Evolutionary conservation across 1,140 invertebrate genomes (phyloP), one percentile per base, ranked within the genome.

Genomic region (Temnothorax nylanderi): DNA sequence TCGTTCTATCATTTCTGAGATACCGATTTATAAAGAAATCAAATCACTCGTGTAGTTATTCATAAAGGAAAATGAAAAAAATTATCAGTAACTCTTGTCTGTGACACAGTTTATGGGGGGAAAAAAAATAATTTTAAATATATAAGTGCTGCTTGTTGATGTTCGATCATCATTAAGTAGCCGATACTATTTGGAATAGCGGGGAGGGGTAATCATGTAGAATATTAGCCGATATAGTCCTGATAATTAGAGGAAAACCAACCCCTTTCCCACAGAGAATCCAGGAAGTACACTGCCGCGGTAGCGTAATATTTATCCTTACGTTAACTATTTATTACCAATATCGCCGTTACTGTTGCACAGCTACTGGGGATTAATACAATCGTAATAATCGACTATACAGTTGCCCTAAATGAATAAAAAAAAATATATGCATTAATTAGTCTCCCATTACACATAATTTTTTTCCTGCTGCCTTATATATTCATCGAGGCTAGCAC

Each of bases 251-350:
- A 91, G 65, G 32, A 88, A 60, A 41, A 88, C 62, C 87, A 90
- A 76, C 89, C 92, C 92, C 89, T 85, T 93, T 87, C 69, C 91
- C 89, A 81, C 90, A 91, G 88, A 91, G 88, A 94, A 93, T 94
- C 93, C 93, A 93, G 90, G 90, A 91, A 93, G 92, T 90, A 94
- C 93, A 94, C 94, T 95, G 93, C 94, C 93, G 93, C 92, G 91
- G 93, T 94, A 95, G 93, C 93, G 93, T 95, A 94, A 94, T 95
- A 94, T 95, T 93, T 95, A 94, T 94, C 93, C 92, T 93, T 94
- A 93, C 92, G 93, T 95, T 94, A 95, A 94, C 93, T 95, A 95
- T 95, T 95, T 95, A 95, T 95, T 94, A 94, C 91, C 88, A 91
- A 94, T 91, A 92, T 89, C 91, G 92, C 88, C 89, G 90, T 94